Conservation (phyloP, 2,113 vertebrate species). For the Planiliza haematocheilus region DNA sequence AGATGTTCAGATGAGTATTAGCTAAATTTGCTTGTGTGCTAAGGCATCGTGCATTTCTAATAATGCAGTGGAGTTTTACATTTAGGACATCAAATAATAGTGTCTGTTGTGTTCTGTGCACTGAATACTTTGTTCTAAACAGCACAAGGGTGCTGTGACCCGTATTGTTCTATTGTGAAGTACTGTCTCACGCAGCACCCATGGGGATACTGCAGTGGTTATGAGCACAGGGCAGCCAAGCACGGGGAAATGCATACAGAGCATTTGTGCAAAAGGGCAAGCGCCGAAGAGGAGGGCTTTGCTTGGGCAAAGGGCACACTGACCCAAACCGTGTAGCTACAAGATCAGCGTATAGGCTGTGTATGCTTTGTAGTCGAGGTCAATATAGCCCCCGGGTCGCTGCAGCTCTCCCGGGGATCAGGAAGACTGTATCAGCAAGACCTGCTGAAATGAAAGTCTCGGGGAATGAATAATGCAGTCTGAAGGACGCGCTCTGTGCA, state of each 20-base stretch:
- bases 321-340: conserved; percentile 65
- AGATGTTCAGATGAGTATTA: conserved; percentile 25
- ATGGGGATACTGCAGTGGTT: conserved; percentile 53
- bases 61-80: not conserved
- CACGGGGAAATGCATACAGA: conserved; percentile 68
- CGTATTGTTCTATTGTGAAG: conserved; percentile 44
- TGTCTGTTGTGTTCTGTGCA: conserved; percentile 6
- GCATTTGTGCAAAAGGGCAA: conserved; percentile 76
- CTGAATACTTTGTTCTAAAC: conserved; percentile 34
- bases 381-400: conserved; percentile 59
- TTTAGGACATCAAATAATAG: conserved; percentile 1
- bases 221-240: conserved; percentile 61
- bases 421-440: conserved; percentile 60
- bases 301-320: conserved; percentile 71
- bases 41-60: conserved; percentile 1
- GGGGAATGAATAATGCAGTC: conserved; percentile 39
- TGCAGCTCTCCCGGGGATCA: conserved; percentile 53
- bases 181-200: conserved; percentile 50
- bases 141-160: conserved; percentile 46
- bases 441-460: conserved; percentile 29
- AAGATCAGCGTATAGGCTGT: conserved; percentile 50
- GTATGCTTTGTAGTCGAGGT: conserved; percentile 57
- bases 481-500: conserved; percentile 43
- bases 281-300: conserved; percentile 56
- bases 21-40: not conserved